phyloP scores from a whole-genome alignment of 2,888 invertebrate species.

The Invenusta paracnida region DNA sequence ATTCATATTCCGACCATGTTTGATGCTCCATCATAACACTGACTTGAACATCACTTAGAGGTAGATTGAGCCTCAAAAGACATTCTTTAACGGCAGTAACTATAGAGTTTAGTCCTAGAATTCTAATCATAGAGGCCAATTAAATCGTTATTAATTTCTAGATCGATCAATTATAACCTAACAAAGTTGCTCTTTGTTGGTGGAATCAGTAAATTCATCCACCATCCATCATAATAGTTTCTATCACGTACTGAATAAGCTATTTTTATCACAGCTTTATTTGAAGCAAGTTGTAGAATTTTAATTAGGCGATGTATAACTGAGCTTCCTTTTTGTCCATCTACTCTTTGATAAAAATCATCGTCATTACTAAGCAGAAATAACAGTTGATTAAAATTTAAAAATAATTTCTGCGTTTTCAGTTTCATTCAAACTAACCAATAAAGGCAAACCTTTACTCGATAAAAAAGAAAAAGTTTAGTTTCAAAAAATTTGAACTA shows the following conservation, averaged over 20 bases:
- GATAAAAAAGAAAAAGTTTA: neutral
- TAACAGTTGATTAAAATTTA: neutral
- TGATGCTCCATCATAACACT: slow-evolving; percentile 5
- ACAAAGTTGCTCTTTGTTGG: neutral
- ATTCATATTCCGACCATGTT: neutral
- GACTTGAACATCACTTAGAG: neutral
- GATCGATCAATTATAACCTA: neutral
- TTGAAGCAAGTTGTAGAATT: neutral
- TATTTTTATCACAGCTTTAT: neutral
- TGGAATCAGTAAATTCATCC: neutral
- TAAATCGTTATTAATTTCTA: neutral
- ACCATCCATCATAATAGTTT: neutral
- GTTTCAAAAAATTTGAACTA: neutral
- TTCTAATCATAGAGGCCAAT: neutral
- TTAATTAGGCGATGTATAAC: neutral
- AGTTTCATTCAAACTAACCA: neutral
- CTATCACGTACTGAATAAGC: neutral
- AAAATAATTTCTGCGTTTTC: neutral
- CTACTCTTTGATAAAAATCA: neutral
- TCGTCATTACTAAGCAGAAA: neutral
- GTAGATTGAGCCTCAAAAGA: neutral
- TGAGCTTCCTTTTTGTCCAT: neutral
- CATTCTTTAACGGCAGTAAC: neutral
- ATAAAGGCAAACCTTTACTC: neutral
- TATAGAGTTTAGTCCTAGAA: neutral